phyloP scores from a whole-genome alignment of 2,797 vertebrate species.

The Morelia viridis region DNA sequence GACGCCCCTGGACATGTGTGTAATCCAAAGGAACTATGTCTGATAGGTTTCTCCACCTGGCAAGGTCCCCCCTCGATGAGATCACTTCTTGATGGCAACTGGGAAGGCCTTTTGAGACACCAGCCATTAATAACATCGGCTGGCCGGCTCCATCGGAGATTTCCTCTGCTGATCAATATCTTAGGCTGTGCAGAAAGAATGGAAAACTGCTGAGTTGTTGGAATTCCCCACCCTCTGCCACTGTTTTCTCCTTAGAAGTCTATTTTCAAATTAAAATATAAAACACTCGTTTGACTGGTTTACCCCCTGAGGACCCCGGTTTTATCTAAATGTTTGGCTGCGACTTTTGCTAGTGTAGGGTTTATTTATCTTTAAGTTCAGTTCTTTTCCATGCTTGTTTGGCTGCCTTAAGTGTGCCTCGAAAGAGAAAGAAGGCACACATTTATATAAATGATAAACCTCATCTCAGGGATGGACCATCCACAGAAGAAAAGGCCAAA shows the following conservation, averaged over 20 bases:
- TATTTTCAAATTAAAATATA: not conserved
- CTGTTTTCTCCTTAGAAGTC: not conserved
- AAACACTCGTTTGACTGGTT: not conserved
- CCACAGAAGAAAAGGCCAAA: not conserved
- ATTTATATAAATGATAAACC: not conserved
- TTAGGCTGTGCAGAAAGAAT: not conserved
- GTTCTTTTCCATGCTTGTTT: not conserved
- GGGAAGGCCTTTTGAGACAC: constrained; percentile 3
- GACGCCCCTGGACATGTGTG: too few relatives aligned
- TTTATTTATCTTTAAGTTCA: not conserved
- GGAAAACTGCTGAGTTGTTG: not conserved
- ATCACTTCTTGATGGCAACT: constrained; percentile 1
- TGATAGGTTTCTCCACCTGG: constrained; percentile 17
- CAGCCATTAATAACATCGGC: not conserved
- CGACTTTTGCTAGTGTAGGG: not conserved
- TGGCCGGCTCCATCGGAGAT: not conserved
- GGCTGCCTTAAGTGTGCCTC: not conserved
- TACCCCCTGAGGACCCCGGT: not conserved
- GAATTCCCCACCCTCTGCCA: not conserved
- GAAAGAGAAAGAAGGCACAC: not conserved
- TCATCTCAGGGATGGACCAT: too few relatives aligned
- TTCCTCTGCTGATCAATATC: not conserved
- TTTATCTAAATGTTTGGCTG: not conserved
- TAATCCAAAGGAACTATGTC: constrained; percentile 24
- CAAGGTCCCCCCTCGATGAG: constrained; percentile 25